These are phyloP conservation scores for Octonoba sinensis DNA, from an alignment of 2,888 invertebrate species.

Conservation along the genomic window DNA sequence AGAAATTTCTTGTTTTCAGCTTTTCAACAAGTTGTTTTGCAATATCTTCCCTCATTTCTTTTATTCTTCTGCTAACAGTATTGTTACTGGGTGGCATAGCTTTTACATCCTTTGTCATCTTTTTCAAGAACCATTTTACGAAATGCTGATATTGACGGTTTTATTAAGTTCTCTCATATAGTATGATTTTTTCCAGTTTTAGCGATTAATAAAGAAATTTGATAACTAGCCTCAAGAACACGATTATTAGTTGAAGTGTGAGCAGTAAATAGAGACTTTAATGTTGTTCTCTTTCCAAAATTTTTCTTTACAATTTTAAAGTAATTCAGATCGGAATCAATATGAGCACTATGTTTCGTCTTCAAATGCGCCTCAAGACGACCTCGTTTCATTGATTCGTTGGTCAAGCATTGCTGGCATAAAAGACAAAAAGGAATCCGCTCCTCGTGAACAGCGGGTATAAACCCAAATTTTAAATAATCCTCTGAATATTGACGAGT, in stretches of 20 bases:
- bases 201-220: background rate
- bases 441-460: slow-evolving; percentile 19
- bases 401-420: slow-evolving; percentile 10
- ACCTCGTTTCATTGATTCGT: slow-evolving; percentile 18
- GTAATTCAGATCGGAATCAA: slow-evolving; percentile 22
- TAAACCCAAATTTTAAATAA: slow-evolving; percentile 29
- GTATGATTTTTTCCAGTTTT: background rate
- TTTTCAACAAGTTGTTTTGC: slow-evolving; percentile 46
- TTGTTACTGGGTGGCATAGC: slow-evolving; percentile 31
- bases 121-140: slow-evolving; percentile 3
- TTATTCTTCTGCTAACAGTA: slow-evolving; percentile 40
- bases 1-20: slow-evolving; percentile 38
- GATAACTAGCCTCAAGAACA: no score
- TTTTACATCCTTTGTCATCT: slow-evolving; percentile 13
- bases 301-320: slow-evolving; percentile 25
- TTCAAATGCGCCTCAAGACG: no score
- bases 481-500: no score
- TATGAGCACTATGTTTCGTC: slow-evolving; percentile 6
- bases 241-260: no score
- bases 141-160: slow-evolving; percentile 1
- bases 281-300: no score
- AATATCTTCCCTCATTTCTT: slow-evolving; percentile 46
- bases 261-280: no score
- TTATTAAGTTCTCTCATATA: background rate
- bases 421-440: background rate